Evolutionary conservation across 2,797 vertebrate genomes (phyloP).

Genomic region (Micropoecilia bifurca): DNA sequence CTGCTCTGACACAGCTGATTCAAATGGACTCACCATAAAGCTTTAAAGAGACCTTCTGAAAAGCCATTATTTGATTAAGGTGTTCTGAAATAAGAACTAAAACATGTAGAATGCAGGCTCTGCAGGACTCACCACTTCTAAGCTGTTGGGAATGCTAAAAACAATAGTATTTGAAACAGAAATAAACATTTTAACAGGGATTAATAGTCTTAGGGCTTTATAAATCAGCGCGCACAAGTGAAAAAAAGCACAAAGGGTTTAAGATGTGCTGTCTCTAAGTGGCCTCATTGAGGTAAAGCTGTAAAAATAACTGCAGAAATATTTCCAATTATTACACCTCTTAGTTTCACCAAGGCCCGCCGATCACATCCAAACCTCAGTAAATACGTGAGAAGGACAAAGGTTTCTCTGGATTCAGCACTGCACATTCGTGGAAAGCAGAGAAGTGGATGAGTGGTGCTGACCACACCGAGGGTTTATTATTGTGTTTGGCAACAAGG

Average conservation of each 20-base stretch:
- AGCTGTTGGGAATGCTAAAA: not conserved
- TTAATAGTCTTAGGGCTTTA: not conserved
- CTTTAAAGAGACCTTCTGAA: no score
- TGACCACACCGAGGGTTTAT: conserved; percentile 58
- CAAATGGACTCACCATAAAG: no score
- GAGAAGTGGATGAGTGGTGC: conserved; percentile 27
- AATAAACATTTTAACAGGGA: not conserved
- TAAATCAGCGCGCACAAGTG: not conserved
- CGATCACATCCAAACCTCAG: conserved; percentile 25
- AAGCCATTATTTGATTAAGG: no score
- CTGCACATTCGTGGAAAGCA: conserved; percentile 64
- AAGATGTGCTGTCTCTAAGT: not conserved
- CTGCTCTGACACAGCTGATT: no score
- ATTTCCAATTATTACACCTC: not conserved
- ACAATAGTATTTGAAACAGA: not conserved
- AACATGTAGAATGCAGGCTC: no score
- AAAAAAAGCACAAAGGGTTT: not conserved
- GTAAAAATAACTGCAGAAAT: not conserved
- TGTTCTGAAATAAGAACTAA: no score
- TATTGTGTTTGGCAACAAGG: conserved; percentile 76
- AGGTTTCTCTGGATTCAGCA: conserved; percentile 44
- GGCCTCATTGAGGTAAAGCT: conserved; percentile 2
- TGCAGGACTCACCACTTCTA: not conserved
- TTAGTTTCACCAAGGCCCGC: conserved; percentile 14
- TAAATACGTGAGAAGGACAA: conserved; percentile 22